These are phyloP conservation scores for Myodes glareolus DNA, from an alignment of 2,113 vertebrate genomes.

Conservation along the genomic window DNA sequence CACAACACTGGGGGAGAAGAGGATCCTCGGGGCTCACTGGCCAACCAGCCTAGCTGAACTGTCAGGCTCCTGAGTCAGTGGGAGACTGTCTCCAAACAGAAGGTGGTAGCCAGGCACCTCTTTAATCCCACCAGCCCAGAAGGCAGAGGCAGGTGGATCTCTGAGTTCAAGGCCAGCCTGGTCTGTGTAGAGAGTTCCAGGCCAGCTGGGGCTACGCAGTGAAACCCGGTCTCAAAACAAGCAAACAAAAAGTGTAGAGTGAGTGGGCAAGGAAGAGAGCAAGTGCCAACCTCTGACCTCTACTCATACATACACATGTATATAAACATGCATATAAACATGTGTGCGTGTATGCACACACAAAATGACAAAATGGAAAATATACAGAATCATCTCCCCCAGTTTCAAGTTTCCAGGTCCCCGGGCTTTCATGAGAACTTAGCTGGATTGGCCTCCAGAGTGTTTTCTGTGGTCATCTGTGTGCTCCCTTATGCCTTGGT, in stretches of 20 bases:
- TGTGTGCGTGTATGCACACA: too few relatives aligned
- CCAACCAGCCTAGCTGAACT: neutral
- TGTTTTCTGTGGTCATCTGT: neutral
- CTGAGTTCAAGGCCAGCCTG: neutral
- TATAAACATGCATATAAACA: neutral
- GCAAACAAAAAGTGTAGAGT: neutral
- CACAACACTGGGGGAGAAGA: neutral
- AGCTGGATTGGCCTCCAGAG: rapidly evolving
- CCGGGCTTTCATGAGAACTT: rapidly evolving
- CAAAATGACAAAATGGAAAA: neutral
- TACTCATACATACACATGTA: too few relatives aligned
- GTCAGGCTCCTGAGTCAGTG: neutral
- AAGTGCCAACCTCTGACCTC: neutral
- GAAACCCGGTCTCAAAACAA: neutral
- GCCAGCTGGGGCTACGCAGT: neutral
- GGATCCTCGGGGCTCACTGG: neutral
- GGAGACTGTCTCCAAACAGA: neutral
- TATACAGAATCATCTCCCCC: neutral
- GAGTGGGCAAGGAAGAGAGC: neutral
- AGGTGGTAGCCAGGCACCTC: neutral
- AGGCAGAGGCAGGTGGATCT: neutral
- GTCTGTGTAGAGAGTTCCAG: neutral
- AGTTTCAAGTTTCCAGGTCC: neutral
- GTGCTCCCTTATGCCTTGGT: neutral
- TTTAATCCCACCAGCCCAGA: neutral